phyloP scores from a whole-genome alignment of 2,888 invertebrate species.

The Antheraea assamensis region DNA sequence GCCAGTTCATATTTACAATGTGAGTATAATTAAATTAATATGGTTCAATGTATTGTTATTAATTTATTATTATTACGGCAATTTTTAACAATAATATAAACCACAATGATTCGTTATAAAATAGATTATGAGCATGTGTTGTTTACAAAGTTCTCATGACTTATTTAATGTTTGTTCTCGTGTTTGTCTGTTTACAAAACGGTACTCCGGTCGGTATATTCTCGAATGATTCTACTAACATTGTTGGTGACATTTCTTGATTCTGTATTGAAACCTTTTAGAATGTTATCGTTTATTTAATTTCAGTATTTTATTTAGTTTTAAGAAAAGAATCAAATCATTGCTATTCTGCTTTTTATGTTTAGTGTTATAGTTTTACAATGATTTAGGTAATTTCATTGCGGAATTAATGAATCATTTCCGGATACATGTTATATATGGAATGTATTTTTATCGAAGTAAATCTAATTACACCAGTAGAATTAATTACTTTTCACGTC shows the following conservation, averaged over 20 bases:
- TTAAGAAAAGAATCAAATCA: not conserved
- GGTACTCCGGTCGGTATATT: not conserved
- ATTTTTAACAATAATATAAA: not conserved
- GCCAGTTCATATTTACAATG: not conserved
- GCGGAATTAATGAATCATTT: too few relatives aligned
- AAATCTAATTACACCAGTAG: too few relatives aligned
- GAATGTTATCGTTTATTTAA: not conserved
- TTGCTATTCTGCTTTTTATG: not conserved
- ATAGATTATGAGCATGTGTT: not conserved
- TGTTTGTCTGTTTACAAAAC: conserved; percentile 1
- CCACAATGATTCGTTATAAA: not conserved
- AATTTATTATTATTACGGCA: not conserved
- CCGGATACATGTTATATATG: too few relatives aligned
- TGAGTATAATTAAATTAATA: not conserved
- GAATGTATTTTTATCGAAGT: too few relatives aligned
- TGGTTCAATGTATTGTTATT: too few relatives aligned
- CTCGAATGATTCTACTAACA: not conserved
- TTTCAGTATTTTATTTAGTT: not conserved
- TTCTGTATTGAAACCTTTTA: not conserved
- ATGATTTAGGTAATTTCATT: too few relatives aligned
- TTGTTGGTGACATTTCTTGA: not conserved
- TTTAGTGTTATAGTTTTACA: not conserved
- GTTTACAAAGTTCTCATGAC: conserved; percentile 1
- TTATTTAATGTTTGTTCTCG: not conserved
- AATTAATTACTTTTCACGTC: too few relatives aligned